Evolutionary conservation across 2,113 vertebrate species (phyloP).

Genomic region (Columbina picui): DNA sequence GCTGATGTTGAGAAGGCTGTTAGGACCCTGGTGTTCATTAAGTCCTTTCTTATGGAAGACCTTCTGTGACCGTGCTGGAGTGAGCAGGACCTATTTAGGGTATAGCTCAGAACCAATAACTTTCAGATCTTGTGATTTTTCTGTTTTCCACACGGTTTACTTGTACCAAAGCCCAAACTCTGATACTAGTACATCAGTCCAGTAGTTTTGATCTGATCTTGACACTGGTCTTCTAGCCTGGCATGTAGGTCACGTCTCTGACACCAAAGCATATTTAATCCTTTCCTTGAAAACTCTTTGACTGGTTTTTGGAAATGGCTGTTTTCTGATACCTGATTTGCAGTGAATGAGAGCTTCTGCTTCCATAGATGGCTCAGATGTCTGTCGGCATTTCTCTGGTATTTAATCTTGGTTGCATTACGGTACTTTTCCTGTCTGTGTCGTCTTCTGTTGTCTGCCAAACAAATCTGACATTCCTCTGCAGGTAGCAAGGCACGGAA

Average conservation of each 20-base stretch:
- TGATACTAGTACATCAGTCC: accelerated
- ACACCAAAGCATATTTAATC: neutral
- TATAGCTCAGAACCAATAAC: neutral
- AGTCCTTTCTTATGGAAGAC: neutral
- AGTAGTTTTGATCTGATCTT: neutral
- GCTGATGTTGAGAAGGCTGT: neutral
- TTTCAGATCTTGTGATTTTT: neutral
- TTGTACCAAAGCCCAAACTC: neutral
- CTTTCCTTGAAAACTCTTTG: neutral
- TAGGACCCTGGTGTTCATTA: accelerated
- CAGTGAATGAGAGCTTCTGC: neutral
- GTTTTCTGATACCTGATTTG: neutral
- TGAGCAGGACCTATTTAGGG: neutral
- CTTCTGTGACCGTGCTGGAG: accelerated
- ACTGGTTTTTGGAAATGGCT: neutral
- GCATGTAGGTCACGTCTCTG: neutral
- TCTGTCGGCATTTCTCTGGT: neutral
- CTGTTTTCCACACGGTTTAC: neutral
- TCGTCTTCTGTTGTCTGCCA: neutral
- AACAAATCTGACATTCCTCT: neutral
- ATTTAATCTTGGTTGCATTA: neutral
- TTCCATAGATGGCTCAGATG: neutral
- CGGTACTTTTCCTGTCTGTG: neutral
- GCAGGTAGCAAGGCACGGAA: neutral
- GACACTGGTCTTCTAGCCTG: neutral